phyloP scores from a whole-genome alignment of 2,113 vertebrate species.

The Rissa tridactyla region DNA sequence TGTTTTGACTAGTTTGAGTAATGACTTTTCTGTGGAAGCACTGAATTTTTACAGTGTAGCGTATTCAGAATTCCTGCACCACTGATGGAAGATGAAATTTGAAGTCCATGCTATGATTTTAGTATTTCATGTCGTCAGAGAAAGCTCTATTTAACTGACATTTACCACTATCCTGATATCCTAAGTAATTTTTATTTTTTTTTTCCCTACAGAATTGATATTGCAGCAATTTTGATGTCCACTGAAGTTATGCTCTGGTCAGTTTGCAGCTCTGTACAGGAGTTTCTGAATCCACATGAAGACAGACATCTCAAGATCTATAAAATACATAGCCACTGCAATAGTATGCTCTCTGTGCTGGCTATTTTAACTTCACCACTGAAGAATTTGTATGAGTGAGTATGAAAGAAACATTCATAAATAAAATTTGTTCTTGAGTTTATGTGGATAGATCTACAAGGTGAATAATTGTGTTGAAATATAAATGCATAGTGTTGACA shows the following conservation, averaged over 20 bases:
- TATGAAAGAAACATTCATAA: conserved; percentile 25
- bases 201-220: conserved; percentile 80
- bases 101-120: background rate
- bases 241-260: conserved; percentile 90
- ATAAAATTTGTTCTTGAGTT: background rate
- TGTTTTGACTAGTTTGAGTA: background rate
- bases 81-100: background rate
- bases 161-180: background rate
- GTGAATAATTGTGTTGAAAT: background rate
- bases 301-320: conserved; percentile 73
- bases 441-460: background rate
- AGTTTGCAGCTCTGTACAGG: conserved; percentile 78
- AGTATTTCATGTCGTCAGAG: background rate
- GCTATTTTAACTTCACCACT: conserved; percentile 84
- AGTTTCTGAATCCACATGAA: conserved; percentile 73
- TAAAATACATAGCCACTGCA: conserved; percentile 87
- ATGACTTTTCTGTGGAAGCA: background rate
- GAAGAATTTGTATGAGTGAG: conserved; percentile 82
- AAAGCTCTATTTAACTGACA: background rate
- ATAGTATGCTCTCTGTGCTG: conserved; percentile 83
- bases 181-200: background rate
- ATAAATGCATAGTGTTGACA: background rate
- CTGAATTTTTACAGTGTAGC: background rate
- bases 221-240: conserved; percentile 85
- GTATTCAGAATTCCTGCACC: background rate